Percentiles rank a stretch among this genome's conserved stretches.
Conservation (phyloP, 2,888 invertebrate species). For the Mythimna impura region DNA sequence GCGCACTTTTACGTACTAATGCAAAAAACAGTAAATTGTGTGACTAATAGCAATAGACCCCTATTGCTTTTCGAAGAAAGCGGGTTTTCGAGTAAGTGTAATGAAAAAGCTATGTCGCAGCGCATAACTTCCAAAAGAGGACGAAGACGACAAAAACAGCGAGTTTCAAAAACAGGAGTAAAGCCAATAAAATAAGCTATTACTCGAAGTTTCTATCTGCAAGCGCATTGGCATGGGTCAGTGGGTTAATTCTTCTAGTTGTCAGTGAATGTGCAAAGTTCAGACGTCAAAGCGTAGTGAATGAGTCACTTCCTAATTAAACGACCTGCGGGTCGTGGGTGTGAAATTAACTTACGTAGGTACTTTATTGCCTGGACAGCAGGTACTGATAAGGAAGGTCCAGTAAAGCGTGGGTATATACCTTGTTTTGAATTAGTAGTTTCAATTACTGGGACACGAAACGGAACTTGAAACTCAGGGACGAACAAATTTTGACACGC, state of each 20-base stretch:
- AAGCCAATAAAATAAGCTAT: background rate
- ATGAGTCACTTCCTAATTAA: constrained; percentile 57
- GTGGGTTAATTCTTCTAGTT: constrained; percentile 27
- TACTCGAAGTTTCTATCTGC: constrained; percentile 6
- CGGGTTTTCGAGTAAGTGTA: no score
- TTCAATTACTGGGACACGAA: constrained; percentile 15
- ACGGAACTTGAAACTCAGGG: background rate
- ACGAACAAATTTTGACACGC: background rate
- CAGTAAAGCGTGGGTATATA: constrained; percentile 20
- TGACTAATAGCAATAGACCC: no score
- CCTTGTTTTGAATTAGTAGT: background rate
- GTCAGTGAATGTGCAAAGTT: constrained; percentile 45
- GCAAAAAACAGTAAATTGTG: no score
- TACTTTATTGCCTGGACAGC: constrained; percentile 29
- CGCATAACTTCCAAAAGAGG: no score
- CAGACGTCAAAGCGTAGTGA: constrained; percentile 35
- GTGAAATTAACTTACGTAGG: constrained; percentile 46
- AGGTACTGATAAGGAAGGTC: constrained; percentile 18
- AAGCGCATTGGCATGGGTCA: constrained; percentile 15
- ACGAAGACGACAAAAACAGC: no score
- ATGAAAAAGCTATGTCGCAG: background rate
- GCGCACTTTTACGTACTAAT: no score
- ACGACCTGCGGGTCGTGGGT: constrained; percentile 53
- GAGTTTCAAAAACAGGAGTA: background rate
- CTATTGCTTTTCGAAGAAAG: no score